These are phyloP conservation scores for Callithrix jacchus DNA, from an alignment of 2,113 vertebrate genomes.

Conservation along the genomic window DNA sequence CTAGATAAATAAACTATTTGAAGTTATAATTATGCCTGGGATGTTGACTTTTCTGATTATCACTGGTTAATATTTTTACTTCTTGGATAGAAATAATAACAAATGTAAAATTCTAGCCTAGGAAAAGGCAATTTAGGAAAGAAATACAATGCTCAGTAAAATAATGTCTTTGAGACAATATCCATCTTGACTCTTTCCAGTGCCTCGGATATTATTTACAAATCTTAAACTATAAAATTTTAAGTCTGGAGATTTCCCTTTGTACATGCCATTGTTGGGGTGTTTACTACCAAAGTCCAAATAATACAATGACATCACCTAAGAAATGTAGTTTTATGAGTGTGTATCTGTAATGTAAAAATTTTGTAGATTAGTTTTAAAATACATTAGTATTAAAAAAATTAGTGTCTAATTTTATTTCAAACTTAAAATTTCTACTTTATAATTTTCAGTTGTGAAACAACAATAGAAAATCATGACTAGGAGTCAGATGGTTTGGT, in stretches of 20 bases:
- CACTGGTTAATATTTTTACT: not conserved
- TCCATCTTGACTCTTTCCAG: not conserved
- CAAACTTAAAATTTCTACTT: not conserved
- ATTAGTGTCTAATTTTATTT: not conserved
- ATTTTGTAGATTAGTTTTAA: not conserved
- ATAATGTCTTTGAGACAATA: not conserved
- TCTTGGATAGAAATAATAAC: not conserved
- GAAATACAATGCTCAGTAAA: not conserved
- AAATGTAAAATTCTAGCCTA: not conserved
- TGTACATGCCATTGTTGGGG: not conserved
- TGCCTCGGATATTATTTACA: not conserved
- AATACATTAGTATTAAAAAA: not conserved
- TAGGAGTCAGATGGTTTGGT: not conserved
- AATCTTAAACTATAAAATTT: not conserved
- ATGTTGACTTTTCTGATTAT: not conserved
- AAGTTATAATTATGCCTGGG: not conserved
- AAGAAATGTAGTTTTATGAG: not conserved
- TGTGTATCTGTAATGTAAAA: not conserved
- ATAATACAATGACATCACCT: not conserved
- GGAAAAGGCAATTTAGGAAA: not conserved
- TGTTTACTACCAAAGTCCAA: not conserved
- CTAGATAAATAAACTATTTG: not conserved
- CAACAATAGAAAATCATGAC: not conserved
- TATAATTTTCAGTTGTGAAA: not conserved
- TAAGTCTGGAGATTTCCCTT: not conserved